Conservation (phyloP, 2,888 invertebrate genomes). For the Pomacea canaliculata region DNA sequence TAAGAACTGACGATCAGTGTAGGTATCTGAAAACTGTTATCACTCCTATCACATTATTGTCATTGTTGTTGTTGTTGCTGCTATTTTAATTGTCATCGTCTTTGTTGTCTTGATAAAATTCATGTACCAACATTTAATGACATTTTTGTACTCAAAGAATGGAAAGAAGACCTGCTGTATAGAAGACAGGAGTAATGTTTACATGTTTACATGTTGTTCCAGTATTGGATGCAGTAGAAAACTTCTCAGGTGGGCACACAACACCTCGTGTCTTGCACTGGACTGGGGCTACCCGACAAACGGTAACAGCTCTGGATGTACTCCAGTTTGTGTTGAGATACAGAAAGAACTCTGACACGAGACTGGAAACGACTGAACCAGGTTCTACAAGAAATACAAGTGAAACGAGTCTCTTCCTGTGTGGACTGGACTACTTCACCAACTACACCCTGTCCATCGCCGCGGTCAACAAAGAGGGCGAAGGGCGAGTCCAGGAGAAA, state of each 20-base stretch:
- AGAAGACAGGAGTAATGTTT: too few species aligned
- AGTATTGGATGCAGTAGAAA: conserved; percentile 5
- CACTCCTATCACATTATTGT: too few species aligned
- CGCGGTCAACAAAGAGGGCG: not conserved
- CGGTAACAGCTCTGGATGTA: not conserved
- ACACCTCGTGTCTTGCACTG: conserved; percentile 8
- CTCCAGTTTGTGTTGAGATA: not conserved
- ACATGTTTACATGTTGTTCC: not conserved
- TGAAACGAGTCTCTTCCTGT: not conserved
- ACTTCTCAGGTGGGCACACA: not conserved
- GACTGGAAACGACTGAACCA: not conserved
- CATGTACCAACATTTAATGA: too few species aligned
- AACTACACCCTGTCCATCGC: conserved; percentile 3
- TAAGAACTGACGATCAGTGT: conserved; percentile 5
- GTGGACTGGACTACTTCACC: conserved; percentile 9
- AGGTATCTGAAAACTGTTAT: not conserved
- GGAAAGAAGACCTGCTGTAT: too few species aligned
- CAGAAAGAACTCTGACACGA: not conserved
- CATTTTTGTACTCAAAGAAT: too few species aligned
- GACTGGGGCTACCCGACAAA: conserved; percentile 1
- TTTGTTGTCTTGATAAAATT: too few species aligned
- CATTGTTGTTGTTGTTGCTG: too few species aligned
- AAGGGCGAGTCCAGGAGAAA: conserved; percentile 1
- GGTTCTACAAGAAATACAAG: not conserved
- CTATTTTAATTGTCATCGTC: too few species aligned